Conservation (phyloP, 92 coral and sea anemone genomes). For the Umimayanthus kanabou region DNA sequence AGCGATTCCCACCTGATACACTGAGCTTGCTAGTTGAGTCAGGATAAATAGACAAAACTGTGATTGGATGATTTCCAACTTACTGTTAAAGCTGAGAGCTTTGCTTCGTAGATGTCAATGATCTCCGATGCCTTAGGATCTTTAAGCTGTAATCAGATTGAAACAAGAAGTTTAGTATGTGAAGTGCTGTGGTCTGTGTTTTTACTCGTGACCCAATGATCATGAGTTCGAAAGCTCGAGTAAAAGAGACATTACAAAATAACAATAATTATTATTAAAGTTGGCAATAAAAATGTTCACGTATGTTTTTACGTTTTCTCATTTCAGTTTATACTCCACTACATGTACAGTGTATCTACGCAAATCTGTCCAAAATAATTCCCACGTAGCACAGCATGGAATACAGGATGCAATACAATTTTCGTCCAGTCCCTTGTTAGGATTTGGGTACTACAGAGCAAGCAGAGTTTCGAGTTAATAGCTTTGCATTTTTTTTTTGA, state of each 20-base stretch:
- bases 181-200: background rate
- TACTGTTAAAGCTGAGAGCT: slow-evolving; percentile 86
- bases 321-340: too few relatives aligned
- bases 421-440: background rate
- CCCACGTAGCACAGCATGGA: too few relatives aligned
- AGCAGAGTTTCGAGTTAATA: background rate
- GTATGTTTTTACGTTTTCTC: too few relatives aligned
- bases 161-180: background rate
- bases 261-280: background rate
- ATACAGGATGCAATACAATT: background rate
- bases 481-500: too few relatives aligned
- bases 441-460: background rate
- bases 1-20: too few relatives aligned
- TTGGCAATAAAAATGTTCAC: background rate
- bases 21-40: too few relatives aligned
- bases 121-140: slow-evolving; percentile 97
- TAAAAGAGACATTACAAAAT: too few relatives aligned
- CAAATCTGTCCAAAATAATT: too few relatives aligned
- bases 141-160: slow-evolving; percentile 65
- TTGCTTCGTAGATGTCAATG: slow-evolving; percentile 97
- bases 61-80: background rate
- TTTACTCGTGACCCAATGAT: background rate
- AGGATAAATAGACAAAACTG: too few relatives aligned
- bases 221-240: background rate
- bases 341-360: too few relatives aligned